Evolutionary conservation across 2,888 invertebrate species (phyloP).

Genomic region (Dicyrtomina minuta): DNA sequence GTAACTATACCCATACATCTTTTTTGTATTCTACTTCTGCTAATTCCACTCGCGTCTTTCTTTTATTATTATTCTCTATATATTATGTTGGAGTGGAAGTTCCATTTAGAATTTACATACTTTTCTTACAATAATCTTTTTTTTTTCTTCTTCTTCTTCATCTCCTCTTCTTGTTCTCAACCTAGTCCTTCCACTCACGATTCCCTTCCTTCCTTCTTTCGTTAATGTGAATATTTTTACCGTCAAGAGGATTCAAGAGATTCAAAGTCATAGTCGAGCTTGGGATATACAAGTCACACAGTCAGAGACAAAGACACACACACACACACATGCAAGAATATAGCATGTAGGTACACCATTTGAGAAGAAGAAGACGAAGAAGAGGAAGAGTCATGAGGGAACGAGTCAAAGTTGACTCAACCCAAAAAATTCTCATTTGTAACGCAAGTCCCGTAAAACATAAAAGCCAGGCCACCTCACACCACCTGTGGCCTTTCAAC

Average conservation of each 20-base stretch:
- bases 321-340: too few species aligned
- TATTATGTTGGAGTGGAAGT: not conserved
- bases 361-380: too few species aligned
- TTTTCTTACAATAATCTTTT: conserved; percentile 1
- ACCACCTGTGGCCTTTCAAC: conserved; percentile 11
- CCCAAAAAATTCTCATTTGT: conserved; percentile 8
- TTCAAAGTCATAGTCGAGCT: too few species aligned
- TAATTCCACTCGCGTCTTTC: conserved; percentile 2
- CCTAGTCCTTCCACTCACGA: too few species aligned
- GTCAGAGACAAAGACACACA: too few species aligned
- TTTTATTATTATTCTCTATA: not conserved
- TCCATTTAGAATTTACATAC: conserved; percentile 1
- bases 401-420: conserved; percentile 15
- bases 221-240: too few species aligned
- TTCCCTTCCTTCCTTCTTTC: too few species aligned
- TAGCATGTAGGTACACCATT: too few species aligned
- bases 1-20: too few species aligned
- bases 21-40: not conserved
- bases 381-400: not conserved
- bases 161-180: too few species aligned
- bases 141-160: not conserved
- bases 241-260: too few species aligned
- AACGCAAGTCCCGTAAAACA: conserved; percentile 9
- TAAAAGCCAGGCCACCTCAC: conserved; percentile 10
- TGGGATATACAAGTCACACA: too few species aligned